phyloP scores from a whole-genome alignment of 2,888 invertebrate species.

The Hesperia comma region DNA sequence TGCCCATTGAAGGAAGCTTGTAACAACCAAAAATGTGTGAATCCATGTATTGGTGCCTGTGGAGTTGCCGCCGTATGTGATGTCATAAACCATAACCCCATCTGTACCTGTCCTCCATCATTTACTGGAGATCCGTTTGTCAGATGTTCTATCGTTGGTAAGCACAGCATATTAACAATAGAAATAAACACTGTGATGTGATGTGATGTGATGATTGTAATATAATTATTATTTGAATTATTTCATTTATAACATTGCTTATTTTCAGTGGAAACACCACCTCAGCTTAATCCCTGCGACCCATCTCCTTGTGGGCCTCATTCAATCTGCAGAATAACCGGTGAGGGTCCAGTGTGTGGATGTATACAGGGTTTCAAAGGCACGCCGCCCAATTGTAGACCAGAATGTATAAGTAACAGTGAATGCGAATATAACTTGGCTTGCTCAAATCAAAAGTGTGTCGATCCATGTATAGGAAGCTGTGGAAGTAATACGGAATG shows the following conservation, averaged over 20 bases:
- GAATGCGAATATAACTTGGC: conserved; percentile 89
- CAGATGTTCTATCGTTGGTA: conserved; percentile 84
- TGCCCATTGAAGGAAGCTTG: conserved; percentile 89
- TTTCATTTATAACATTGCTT: background rate
- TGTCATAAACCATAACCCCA: conserved; percentile 90
- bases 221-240: background rate
- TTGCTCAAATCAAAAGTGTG: conserved; percentile 90
- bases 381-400: conserved; percentile 89
- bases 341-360: conserved; percentile 89
- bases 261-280: conserved; percentile 49
- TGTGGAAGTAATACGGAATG: conserved; percentile 91
- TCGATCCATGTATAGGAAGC: conserved; percentile 88
- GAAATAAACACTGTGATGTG: no score
- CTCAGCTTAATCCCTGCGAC: conserved; percentile 83
- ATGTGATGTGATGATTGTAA: no score
- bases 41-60: conserved; percentile 92
- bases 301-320: conserved; percentile 92
- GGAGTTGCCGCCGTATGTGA: conserved; percentile 88
- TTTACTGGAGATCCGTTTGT: conserved; percentile 92
- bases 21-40: conserved; percentile 88
- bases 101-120: conserved; percentile 88
- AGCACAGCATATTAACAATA: conserved; percentile 36
- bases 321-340: conserved; percentile 87
- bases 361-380: conserved; percentile 88
- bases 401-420: conserved; percentile 91